Evolutionary conservation across 2,797 vertebrate species (phyloP).

Genomic region (Alca torda): DNA sequence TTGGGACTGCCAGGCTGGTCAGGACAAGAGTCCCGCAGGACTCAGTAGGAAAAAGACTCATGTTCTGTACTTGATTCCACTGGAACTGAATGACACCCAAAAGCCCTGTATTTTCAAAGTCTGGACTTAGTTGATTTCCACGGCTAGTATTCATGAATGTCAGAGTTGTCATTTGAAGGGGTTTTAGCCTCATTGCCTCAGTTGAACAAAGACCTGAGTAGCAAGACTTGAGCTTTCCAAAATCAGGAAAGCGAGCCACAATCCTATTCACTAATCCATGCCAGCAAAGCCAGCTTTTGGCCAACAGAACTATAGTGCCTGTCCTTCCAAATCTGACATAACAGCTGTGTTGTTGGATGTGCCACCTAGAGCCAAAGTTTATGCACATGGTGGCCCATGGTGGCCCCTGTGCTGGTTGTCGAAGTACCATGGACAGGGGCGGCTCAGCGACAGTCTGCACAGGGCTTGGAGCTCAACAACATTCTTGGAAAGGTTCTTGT

Average conservation of each 20-base stretch:
- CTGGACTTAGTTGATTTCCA: not conserved
- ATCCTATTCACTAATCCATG: rapidly evolving
- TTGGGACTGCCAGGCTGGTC: not conserved
- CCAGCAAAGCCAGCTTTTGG: not conserved
- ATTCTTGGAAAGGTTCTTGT: not conserved
- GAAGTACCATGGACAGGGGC: not conserved
- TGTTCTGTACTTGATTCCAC: not conserved
- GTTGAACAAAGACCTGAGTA: not conserved
- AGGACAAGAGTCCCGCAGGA: not conserved
- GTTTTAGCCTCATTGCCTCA: not conserved
- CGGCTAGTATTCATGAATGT: not conserved
- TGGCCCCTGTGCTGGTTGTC: rapidly evolving
- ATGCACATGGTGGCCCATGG: rapidly evolving
- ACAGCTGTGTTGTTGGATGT: not conserved
- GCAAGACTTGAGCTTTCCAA: not conserved
- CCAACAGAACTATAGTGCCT: rapidly evolving
- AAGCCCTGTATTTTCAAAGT: not conserved
- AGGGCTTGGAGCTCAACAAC: not conserved
- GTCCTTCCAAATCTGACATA: not conserved
- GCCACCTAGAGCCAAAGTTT: not conserved
- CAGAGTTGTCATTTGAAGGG: not conserved
- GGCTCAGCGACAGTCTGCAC: not conserved
- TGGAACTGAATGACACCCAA: not conserved
- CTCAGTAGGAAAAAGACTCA: rapidly evolving
- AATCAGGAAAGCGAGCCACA: not conserved